Base-by-base conservation (phyloP, 1,140 invertebrate species). In the Megathymus violae region DNA sequence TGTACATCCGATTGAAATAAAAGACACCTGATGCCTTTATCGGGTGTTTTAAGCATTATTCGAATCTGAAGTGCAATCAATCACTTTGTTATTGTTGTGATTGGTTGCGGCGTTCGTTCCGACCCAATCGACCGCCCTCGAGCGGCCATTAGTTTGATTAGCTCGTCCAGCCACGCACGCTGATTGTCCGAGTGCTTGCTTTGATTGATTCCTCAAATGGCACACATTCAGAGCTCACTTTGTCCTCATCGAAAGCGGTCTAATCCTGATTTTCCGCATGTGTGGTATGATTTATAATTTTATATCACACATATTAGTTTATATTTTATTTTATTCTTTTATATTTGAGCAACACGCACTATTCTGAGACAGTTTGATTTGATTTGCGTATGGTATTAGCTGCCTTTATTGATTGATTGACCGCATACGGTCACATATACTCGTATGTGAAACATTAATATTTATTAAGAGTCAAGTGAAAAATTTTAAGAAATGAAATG, bases 131-230 rank as follows among this genome's bases (percentile, higher is more conserved):
- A 52, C 58, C 68, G 70, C 74, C 81, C 78, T 78, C 79, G 64
- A 62, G 73, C 71, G 64, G 46, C 82, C 84, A 86, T 87, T 89
- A 89, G 78, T 83, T 85, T 83, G 86, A 89, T 89, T 87, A 87
- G 86, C 83, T 82, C 75, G 77, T 79, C 73, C 78, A 71, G 68
- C 81, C 82, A 83, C 85, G 82, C 76, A 79, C 75, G 76, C 76
- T 78, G 84, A 87, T 89, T 87, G 86, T 85, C 76, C 74, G 78
- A 82, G 73, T 72, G 71, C 71, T 82, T 64, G 69, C 65, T 82
- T 82, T 83, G 85, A 88, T 88, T 88, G 85, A 88, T 88, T 82
- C 71, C 77, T 81, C 76, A 83, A 86, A 80, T 83, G 76, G 72
- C 70, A 77, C 66, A 71, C 78, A 76, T 82, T 74, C 71, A 52